phyloP scores from a whole-genome alignment of 2,113 vertebrate species.

The Nothocercus nigrocapillus region DNA sequence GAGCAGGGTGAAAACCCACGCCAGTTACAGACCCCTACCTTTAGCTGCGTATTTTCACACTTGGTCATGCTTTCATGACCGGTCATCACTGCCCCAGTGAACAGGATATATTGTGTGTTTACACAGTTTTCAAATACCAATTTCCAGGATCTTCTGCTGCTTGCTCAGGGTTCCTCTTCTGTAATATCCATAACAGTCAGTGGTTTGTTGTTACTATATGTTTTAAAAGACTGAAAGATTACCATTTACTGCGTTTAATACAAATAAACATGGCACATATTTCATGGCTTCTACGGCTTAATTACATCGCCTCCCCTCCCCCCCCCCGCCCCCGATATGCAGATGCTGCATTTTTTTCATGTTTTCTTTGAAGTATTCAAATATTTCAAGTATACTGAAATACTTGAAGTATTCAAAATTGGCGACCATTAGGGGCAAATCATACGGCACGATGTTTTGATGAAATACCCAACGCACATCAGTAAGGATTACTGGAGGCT shows the following conservation, averaged over 20 bases:
- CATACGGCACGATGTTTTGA: conserved; percentile 28
- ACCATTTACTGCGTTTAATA: not conserved
- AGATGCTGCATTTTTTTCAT: not conserved
- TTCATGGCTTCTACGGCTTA: not conserved
- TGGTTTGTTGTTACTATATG: rapidly evolving
- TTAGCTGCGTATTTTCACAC: not conserved
- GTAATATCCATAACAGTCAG: not conserved
- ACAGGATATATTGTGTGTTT: not conserved
- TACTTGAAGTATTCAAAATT: not conserved
- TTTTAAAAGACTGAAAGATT: not conserved
- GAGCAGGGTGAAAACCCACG: not conserved
- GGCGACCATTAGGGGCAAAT: not conserved
- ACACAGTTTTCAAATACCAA: not conserved
- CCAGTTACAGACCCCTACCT: not conserved
- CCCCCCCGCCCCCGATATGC: not conserved
- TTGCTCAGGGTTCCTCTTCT: not conserved
- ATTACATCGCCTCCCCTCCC: not conserved
- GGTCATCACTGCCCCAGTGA: not conserved
- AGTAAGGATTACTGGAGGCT: conserved; percentile 38
- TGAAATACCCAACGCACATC: conserved; percentile 27
- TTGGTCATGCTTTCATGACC: not conserved
- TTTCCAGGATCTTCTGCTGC: not conserved
- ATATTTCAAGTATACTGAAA: not conserved
- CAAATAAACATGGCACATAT: not conserved
- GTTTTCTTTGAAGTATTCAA: not conserved